These are phyloP conservation scores for Garrulus glandarius DNA, from an alignment of 2,797 vertebrate genomes.

Conservation along the genomic window DNA sequence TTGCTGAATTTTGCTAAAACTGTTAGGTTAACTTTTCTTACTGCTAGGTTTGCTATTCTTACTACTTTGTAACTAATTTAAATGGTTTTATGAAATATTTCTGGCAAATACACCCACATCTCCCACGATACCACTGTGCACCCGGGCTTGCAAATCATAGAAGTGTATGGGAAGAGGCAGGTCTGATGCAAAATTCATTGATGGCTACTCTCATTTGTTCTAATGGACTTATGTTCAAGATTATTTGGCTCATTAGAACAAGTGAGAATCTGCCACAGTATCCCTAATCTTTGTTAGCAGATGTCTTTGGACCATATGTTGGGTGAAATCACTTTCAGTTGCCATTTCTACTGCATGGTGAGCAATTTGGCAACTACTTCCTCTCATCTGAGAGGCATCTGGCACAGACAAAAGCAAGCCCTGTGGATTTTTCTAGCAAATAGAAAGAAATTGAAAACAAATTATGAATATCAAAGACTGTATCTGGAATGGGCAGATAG, in stretches of 20 bases:
- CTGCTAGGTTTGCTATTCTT: neutral
- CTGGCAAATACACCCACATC: neutral
- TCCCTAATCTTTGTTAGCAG: constrained; percentile 63
- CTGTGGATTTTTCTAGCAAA: constrained; percentile 4
- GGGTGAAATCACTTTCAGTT: constrained; percentile 52
- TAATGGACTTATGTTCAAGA: constrained; percentile 7
- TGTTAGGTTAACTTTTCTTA: neutral
- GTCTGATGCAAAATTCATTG: neutral
- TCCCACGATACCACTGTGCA: neutral
- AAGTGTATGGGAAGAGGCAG: neutral
- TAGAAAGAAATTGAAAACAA: constrained; percentile 4
- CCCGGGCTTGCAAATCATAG: neutral
- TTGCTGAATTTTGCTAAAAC: neutral
- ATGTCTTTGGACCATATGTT: constrained; percentile 68
- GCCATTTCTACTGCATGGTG: constrained; percentile 50
- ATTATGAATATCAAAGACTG: constrained; percentile 9
- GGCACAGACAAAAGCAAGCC: constrained; percentile 23
- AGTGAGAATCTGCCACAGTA: constrained; percentile 30
- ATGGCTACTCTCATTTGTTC: constrained; percentile 12
- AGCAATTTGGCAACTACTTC: constrained; percentile 54
- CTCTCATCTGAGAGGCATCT: constrained; percentile 26
- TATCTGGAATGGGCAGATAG: neutral
- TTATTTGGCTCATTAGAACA: constrained; percentile 54
- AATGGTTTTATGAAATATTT: neutral
- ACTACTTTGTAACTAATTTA: neutral